Conservation (phyloP, 2,888 invertebrate genomes). For the Pycnomerus fuliginosus region DNA sequence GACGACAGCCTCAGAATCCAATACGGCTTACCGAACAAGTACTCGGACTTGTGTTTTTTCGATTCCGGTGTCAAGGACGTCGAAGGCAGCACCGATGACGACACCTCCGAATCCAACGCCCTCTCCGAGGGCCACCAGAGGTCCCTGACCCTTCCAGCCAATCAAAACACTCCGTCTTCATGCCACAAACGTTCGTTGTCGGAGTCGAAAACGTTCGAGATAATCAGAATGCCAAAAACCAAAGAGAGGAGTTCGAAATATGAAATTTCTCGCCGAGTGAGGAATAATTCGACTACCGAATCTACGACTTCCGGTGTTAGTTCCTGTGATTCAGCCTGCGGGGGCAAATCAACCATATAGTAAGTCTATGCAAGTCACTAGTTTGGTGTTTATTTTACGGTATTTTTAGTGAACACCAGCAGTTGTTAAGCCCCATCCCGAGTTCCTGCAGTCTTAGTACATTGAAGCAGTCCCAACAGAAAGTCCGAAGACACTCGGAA, state of each 20-base stretch:
- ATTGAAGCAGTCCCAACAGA: conserved; percentile 38
- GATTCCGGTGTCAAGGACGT: conserved; percentile 19
- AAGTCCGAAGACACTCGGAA: conserved; percentile 54
- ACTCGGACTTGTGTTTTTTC: conserved; percentile 12
- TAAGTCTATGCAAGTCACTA: conserved; percentile 6
- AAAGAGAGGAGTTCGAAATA: conserved; percentile 27
- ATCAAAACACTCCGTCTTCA: conserved; percentile 52
- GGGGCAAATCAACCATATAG: conserved; percentile 58
- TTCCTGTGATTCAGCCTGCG: conserved; percentile 74
- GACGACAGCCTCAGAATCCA: conserved; percentile 27
- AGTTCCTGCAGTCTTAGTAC: conserved; percentile 71
- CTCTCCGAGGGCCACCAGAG: conserved; percentile 8
- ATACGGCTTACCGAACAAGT: conserved; percentile 8
- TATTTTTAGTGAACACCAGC: conserved; percentile 65
- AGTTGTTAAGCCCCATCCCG: conserved; percentile 84
- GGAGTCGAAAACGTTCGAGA: conserved; percentile 70
- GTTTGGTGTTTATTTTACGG: conserved; percentile 1
- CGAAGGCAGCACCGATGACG: conserved; percentile 21
- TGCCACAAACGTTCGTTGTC: conserved; percentile 66
- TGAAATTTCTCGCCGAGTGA: conserved; percentile 27
- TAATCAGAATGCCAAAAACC: conserved; percentile 48
- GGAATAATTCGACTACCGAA: conserved; percentile 67
- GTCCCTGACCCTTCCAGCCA: conserved; percentile 59
- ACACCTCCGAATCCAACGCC: conserved; percentile 17
- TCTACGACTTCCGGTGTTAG: conserved; percentile 82